A percentile compares a stretch with the other conserved stretches of the same genome.
Conservation (phyloP, 2,113 vertebrate genomes). For the Rhodinocichla rosea region DNA sequence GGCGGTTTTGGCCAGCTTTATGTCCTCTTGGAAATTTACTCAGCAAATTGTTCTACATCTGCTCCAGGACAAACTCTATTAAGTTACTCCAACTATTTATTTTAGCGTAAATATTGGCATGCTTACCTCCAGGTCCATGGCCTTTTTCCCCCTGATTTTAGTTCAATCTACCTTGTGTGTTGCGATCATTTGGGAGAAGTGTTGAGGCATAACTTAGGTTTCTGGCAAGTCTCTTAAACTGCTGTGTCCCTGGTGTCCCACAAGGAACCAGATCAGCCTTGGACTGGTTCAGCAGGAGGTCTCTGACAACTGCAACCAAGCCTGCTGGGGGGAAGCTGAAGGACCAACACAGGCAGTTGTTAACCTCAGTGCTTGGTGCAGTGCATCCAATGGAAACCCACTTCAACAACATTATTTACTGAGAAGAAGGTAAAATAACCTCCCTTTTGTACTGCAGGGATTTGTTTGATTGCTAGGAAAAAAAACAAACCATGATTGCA, state of each 20-base stretch:
- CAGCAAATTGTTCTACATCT: background rate
- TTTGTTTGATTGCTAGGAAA: background rate
- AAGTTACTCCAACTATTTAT: background rate
- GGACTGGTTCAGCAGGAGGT: background rate
- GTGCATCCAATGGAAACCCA: background rate
- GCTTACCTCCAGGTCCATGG: background rate
- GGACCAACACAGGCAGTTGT: background rate
- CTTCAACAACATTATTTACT: background rate
- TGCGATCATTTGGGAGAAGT: background rate
- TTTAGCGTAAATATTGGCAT: background rate
- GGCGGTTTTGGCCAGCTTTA: background rate
- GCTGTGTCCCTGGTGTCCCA: background rate
- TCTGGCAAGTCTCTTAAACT: background rate
- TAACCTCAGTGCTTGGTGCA: background rate
- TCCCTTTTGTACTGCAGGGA: background rate
- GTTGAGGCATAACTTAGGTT: background rate
- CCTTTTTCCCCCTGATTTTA: background rate
- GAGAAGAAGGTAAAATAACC: background rate
- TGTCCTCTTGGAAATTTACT: background rate
- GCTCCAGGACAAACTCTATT: background rate
- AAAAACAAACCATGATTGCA: background rate
- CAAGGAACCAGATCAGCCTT: background rate
- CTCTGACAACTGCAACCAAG: background rate
- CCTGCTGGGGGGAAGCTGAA: background rate
- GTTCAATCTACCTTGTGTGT: background rate